Percentiles rank a stretch among this genome's conserved stretches.
These are phyloP conservation scores for Theristicus caerulescens DNA, from an alignment of 2,113 vertebrate species.

Conservation along the genomic window DNA sequence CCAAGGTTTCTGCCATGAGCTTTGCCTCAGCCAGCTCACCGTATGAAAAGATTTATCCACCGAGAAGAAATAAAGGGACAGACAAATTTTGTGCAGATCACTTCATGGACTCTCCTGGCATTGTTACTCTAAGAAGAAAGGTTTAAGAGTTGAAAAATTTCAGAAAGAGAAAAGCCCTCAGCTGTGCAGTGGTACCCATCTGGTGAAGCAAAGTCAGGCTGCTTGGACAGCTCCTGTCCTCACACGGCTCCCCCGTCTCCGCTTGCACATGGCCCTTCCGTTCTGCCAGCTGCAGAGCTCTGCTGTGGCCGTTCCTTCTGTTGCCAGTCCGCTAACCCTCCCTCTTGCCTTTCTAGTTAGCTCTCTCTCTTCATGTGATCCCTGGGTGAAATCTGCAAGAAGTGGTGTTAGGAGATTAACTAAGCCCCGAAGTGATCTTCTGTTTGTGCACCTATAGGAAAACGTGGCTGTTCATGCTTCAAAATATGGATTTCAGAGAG, in stretches of 20 bases:
- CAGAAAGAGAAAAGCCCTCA: neutral
- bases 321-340: neutral
- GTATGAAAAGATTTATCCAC: neutral
- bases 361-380: neutral
- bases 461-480: neutral
- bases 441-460: neutral
- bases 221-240: neutral
- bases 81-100: neutral
- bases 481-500: neutral
- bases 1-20: neutral
- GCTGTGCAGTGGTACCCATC: neutral
- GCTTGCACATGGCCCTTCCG: neutral
- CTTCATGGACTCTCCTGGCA: neutral
- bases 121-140: neutral
- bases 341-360: neutral
- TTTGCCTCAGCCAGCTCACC: neutral
- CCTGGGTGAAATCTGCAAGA: neutral
- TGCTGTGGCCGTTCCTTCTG: neutral
- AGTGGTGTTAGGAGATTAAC: neutral
- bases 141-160: neutral
- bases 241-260: rapidly evolving
- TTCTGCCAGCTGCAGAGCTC: neutral
- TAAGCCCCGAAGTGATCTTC: neutral
- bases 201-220: rapidly evolving
- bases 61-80: neutral